Evolutionary conservation across 2,888 invertebrate genomes (phyloP), one percentile per base, ranked within the genome.

Genomic region (Petrolisthes cinctipes): DNA sequence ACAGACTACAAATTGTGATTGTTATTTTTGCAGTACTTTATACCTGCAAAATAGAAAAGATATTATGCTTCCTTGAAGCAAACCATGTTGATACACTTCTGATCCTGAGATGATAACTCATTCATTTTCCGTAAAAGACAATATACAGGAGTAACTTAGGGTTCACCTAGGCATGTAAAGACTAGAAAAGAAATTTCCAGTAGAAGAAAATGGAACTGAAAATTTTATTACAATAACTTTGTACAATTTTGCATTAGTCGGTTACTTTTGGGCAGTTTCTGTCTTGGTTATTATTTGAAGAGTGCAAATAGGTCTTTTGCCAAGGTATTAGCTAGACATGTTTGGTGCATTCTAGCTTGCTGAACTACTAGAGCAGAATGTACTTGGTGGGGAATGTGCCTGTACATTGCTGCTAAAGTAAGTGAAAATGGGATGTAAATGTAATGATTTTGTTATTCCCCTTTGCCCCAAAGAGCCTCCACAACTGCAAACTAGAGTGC

Each of bases 41-140:
- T 87, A 84, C 84, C 86, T 89, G 89, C 86, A 86, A 86, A 89
- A 86, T 79, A 71, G 86, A 68, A 84, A 84, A 86, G 73, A 80
- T 85, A 84, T 85, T 85, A 88, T 88, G 89, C 86, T 86, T 89
- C 89, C 83, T 89, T 89, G 89, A 89, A 89, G 89, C 89, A 82
- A 84, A 83, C 78, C 82, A 57, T 73, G 79, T 85, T 57, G 61
- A 84, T 81, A 88, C 79, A 83, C 79, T 87, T 76, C 79, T 78
- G 86, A 89, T 75, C 76, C 81, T 84, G 86, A 85, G 83, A 80
- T 83, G 76, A 89, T 82, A 61, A 89, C 89, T 89, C 86, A 86
- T 71, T 83, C 86, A 83, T 83, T 68, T 87, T 87, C 86, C 80
- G 76, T 83, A 87, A 87, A 87, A 87, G 86, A 87, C 86, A 87